Conservation (phyloP, 2,797 vertebrate genomes). For the Rallus crepitans region DNA sequence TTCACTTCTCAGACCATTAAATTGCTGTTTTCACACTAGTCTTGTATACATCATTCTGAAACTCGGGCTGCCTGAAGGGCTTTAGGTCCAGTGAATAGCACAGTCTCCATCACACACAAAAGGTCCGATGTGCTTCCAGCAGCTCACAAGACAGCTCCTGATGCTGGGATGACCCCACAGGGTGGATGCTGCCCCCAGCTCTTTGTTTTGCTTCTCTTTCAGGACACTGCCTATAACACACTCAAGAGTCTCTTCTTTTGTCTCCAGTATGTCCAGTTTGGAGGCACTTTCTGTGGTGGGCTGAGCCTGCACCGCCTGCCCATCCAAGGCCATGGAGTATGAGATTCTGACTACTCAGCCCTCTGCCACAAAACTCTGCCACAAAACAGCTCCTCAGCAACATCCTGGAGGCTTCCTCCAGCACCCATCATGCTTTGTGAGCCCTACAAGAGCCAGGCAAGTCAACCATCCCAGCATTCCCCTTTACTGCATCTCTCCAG, state of each 20-base stretch:
- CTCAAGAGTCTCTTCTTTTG: background rate
- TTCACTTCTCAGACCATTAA: slow-evolving; percentile 44
- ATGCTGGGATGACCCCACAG: background rate
- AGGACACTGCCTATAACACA: background rate
- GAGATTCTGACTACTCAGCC: background rate
- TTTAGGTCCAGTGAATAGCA: slow-evolving; percentile 33
- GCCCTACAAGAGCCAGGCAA: background rate
- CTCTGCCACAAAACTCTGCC: background rate
- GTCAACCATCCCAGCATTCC: background rate
- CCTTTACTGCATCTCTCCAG: background rate
- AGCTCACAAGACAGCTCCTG: background rate
- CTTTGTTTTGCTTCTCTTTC: background rate
- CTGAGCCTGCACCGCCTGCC: background rate
- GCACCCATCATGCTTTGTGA: background rate
- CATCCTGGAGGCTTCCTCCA: background rate
- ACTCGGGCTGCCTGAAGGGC: background rate
- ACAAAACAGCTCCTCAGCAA: background rate
- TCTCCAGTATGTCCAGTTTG: accelerated
- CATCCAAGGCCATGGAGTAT: accelerated
- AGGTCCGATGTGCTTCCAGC: background rate
- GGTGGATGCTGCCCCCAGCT: background rate
- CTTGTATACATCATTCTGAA: background rate
- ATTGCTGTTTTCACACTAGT: background rate
- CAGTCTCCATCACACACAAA: background rate
- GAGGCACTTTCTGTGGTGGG: background rate